Base-by-base conservation (phyloP, 1,140 invertebrate genomes). In the Dendrolimus punctatus region DNA sequence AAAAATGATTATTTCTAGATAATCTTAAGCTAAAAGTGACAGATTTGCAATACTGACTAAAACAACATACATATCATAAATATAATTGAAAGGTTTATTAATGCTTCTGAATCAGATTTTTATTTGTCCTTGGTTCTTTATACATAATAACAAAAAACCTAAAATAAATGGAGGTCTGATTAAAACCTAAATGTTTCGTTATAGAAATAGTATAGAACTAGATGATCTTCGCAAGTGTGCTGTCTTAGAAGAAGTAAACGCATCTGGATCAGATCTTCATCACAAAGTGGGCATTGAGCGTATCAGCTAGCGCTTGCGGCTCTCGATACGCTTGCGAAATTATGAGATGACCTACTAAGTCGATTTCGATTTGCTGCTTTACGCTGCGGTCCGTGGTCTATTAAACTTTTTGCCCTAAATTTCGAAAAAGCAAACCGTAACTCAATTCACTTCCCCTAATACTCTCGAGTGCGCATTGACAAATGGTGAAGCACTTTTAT, bases 281-380 rank as follows among this genome's bases (percentile, higher is more conserved):
- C 53, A 51, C 52, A 47, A 58, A 64, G 76, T 23, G 23, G 55
- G 76, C 71, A 71, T 73, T 73, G 53, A 64, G 71, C 74, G 78
- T 82, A 84, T 80, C 74, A 83, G 77, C 81, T 81, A 76, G 81
- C 73, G 76, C 75, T 85, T 80, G 78, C 80, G 74, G 80, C 80
- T 81, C 80, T 86, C 83, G 80, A 82, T 85, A 82, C 74, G 75
- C 72, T 86, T 86, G 81, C 83, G 81, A 86, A 83, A 86, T 84
- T 78, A 76, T 82, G 79, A 79, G 76, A 85, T 86, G 83, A 83
- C 83, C 83, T 73, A 86, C 81, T 84, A 85, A 74, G 73, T 60
- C 66, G 80, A 78, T 81, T 86, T 82, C 81, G 72, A 80, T 83
- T 83, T 75, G 72, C 70, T 72, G 68, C 68, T 73, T 77, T 69